phyloP scores from a whole-genome alignment of 2,113 vertebrate species.

The Terrapene triunguis region DNA sequence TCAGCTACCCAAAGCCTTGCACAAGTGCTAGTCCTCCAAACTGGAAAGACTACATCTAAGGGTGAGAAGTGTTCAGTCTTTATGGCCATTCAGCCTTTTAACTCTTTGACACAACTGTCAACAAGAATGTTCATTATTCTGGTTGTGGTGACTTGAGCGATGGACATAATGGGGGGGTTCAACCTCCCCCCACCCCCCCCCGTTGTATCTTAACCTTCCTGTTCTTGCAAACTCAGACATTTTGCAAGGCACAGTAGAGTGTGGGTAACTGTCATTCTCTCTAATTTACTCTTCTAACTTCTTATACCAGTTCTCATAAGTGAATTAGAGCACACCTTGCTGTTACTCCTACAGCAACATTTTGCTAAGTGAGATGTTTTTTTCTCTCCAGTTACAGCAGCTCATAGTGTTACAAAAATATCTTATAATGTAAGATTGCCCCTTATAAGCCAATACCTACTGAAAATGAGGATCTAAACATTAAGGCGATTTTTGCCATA shows the following conservation, averaged over 20 bases:
- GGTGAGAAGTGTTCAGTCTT: neutral
- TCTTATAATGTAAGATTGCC: accelerated
- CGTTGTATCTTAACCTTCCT: neutral
- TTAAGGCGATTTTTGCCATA: neutral
- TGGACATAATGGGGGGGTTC: neutral
- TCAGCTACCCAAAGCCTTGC: neutral
- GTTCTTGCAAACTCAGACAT: neutral
- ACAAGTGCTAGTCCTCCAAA: neutral
- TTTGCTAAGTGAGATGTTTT: neutral
- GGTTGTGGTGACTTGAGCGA: neutral
- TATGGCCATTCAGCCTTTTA: neutral
- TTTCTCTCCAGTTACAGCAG: neutral
- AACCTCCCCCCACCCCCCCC: neutral
- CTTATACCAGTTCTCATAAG: neutral
- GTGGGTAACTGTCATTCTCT: neutral
- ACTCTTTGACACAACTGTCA: neutral
- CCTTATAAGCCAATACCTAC: accelerated
- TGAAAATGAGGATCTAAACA: neutral
- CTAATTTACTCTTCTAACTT: neutral
- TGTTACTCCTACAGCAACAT: neutral
- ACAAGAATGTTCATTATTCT: neutral
- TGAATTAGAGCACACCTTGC: neutral
- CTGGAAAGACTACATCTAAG: neutral
- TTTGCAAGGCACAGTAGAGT: neutral
- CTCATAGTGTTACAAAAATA: neutral